Percentiles rank a stretch among this genome's conserved stretches.
phyloP scores from a whole-genome alignment of 2,888 invertebrate genomes.

The Rhyacophila evoluta region DNA sequence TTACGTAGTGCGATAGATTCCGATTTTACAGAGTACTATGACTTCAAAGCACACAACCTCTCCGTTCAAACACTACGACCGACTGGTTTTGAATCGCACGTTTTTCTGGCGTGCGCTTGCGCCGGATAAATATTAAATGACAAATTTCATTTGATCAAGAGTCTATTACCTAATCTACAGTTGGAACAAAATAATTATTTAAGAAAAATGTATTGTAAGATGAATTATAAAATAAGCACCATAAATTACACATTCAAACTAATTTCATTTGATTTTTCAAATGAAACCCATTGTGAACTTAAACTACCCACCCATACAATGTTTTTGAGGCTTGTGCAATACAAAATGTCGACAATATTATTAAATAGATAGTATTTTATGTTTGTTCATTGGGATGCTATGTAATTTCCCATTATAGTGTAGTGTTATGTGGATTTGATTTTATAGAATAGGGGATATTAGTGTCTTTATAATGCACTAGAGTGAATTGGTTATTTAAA shows the following conservation, averaged over 20 bases:
- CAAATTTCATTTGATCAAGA: neutral
- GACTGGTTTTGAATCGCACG: conserved; percentile 32
- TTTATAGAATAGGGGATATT: no score
- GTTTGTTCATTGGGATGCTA: no score
- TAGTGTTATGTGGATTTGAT: no score
- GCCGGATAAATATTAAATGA: neutral
- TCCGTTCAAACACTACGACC: conserved; percentile 35
- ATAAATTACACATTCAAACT: no score
- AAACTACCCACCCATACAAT: neutral
- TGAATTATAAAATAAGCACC: no score
- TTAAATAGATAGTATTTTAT: no score
- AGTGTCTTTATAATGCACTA: no score
- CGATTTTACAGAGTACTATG: conserved; percentile 22
- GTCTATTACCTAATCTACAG: conserved; percentile 1
- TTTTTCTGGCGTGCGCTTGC: conserved; percentile 34
- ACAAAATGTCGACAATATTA: neutral
- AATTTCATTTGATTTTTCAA: no score
- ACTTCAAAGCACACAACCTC: conserved; percentile 19
- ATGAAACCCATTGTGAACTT: neutral
- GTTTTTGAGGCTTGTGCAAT: neutral
- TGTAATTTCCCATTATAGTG: no score
- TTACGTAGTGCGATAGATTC: conserved; percentile 31
- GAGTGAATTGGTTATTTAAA: no score
- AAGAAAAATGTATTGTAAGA: no score
- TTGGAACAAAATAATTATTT: no score